These are phyloP conservation scores for Alfaro cultratus DNA, from an alignment of 2,797 vertebrate genomes.

Conservation along the genomic window DNA sequence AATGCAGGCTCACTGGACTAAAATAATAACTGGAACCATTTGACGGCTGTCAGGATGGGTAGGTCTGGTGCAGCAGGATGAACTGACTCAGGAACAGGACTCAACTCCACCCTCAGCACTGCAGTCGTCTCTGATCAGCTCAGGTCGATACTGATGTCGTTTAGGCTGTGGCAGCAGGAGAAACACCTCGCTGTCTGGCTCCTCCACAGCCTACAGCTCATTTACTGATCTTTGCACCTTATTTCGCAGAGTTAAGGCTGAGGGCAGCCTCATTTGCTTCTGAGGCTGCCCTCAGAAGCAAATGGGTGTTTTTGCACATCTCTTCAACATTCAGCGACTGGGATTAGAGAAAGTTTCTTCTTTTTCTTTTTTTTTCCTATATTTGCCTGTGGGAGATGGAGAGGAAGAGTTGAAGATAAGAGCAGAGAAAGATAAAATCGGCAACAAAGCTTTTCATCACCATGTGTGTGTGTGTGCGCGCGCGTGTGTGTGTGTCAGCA, in stretches of 20 bases:
- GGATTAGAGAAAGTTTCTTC: too few species aligned
- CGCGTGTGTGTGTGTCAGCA: neutral
- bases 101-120: neutral
- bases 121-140: neutral
- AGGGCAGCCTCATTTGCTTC: too few species aligned
- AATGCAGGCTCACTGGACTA: neutral
- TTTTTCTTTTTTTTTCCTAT: neutral
- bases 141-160: neutral
- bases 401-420: constrained; percentile 50
- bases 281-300: neutral
- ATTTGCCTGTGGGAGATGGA: constrained; percentile 36
- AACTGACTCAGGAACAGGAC: neutral
- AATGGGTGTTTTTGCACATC: too few species aligned
- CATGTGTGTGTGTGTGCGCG: neutral
- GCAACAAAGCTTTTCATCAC: constrained; percentile 56
- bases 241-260: neutral
- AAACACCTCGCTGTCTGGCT: neutral
- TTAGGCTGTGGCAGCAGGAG: neutral
- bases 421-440: constrained; percentile 54
- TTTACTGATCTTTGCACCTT: neutral
- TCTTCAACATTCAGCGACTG: neutral
- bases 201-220: neutral
- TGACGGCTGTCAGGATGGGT: neutral
- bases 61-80: neutral
- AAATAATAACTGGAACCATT: neutral